phyloP scores from a whole-genome alignment of 1,140 invertebrate species.

The Atta colombica region DNA sequence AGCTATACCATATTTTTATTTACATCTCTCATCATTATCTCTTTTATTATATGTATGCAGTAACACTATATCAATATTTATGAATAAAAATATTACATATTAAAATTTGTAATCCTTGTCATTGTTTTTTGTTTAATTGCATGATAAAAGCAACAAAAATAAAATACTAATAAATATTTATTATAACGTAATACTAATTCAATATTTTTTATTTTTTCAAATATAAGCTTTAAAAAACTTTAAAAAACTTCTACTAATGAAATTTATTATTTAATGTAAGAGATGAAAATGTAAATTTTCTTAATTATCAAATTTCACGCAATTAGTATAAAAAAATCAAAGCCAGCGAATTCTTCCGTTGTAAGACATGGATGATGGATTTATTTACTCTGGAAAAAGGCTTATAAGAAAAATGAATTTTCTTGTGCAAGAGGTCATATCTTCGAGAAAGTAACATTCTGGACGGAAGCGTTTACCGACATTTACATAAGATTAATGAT shows the following conservation, averaged over 20 bases:
- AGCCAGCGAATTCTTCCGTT: neutral
- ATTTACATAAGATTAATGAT: slow-evolving; percentile 54
- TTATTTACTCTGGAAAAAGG: slow-evolving; percentile 44
- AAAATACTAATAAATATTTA: neutral
- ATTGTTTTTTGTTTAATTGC: neutral
- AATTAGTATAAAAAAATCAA: slow-evolving; percentile 33
- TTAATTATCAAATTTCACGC: slow-evolving; percentile 11
- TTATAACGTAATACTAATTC: neutral
- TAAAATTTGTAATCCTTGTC: neutral
- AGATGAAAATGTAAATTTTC: neutral
- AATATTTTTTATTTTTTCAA: neutral
- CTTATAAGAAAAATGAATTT: slow-evolving; percentile 54
- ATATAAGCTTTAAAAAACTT: neutral
- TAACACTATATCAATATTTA: neutral
- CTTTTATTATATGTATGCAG: neutral
- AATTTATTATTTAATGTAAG: neutral
- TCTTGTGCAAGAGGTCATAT: slow-evolving; percentile 34
- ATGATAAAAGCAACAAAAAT: neutral
- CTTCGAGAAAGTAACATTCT: slow-evolving; percentile 46
- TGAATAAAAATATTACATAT: neutral
- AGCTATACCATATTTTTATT: neutral
- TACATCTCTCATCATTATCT: neutral
- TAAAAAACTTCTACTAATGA: neutral
- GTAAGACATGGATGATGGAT: slow-evolving; percentile 26
- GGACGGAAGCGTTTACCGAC: slow-evolving; percentile 55